These are phyloP conservation scores for Benitochromis conjunctus DNA, from an alignment of 2,113 vertebrate species.

Conservation along the genomic window DNA sequence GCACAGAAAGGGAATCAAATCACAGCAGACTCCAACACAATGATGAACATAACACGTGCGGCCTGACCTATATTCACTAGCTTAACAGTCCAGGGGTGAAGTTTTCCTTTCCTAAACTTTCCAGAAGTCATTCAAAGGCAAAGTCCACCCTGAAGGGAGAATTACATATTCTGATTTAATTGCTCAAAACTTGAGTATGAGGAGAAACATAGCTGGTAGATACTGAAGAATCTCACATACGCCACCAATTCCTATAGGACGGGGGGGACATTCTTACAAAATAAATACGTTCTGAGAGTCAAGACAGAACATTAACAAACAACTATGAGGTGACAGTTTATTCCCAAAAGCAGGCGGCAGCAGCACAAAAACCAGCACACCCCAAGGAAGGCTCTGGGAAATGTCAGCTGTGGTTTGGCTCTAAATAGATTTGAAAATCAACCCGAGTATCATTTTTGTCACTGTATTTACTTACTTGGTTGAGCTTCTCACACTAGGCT, in stretches of 20 bases:
- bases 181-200: not conserved
- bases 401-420: not conserved
- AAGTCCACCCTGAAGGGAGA: conserved; percentile 1
- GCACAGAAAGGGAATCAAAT: not conserved
- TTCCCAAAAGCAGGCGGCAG: not conserved
- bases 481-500: not conserved
- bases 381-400: not conserved
- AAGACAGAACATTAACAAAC: not conserved
- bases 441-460: not conserved
- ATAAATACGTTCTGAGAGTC: not conserved
- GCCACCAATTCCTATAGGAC: not conserved
- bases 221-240: not conserved
- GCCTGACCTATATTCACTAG: not conserved
- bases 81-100: not conserved
- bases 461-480: not conserved
- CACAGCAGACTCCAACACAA: not conserved
- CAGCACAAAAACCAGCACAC: not conserved
- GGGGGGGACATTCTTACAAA: not conserved
- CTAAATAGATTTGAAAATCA: not conserved
- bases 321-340: not conserved
- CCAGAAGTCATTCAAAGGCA: conserved; percentile 2
- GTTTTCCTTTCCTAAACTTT: not conserved
- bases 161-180: not conserved
- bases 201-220: not conserved
- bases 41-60: not conserved